These are phyloP conservation scores for Papilio dardanus DNA, from an alignment of 1,140 invertebrate genomes.

Conservation along the genomic window DNA sequence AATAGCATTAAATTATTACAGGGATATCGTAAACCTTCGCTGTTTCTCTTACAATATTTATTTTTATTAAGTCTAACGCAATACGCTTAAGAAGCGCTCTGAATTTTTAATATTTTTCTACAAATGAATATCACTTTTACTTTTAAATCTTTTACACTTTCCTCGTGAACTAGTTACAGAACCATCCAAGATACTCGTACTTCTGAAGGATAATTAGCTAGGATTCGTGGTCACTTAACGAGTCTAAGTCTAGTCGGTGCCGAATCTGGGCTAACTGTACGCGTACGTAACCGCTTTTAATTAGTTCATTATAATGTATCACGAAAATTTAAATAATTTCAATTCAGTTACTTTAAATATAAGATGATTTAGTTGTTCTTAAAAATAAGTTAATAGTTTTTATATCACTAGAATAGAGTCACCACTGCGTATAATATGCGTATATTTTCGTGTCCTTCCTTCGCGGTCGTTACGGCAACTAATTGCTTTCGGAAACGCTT, in stretches of 20 bases:
- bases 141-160: no score
- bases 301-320: no score
- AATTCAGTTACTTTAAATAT: not conserved
- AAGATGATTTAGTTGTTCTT: not conserved
- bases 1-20: slow-evolving; percentile 68
- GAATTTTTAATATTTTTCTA: slow-evolving; percentile 23
- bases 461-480: slow-evolving; percentile 74
- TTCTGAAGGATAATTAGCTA: no score
- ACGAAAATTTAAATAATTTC: no score
- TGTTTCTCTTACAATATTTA: slow-evolving; percentile 68
- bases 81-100: slow-evolving; percentile 43
- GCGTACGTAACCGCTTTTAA: no score
- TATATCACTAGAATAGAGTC: slow-evolving; percentile 40
- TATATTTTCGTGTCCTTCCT: slow-evolving; percentile 58
- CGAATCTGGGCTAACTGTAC: no score
- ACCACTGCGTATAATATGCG: not conserved
- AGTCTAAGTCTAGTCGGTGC: no score
- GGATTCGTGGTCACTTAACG: no score
- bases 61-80: slow-evolving; percentile 66
- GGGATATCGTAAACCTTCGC: slow-evolving; percentile 67
- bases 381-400: not conserved
- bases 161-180: no score
- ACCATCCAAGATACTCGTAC: no score
- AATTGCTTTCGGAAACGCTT: slow-evolving; percentile 80
- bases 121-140: not conserved